phyloP scores from a whole-genome alignment of 2,888 invertebrate genomes.

The Drosophila kuntzei region DNA sequence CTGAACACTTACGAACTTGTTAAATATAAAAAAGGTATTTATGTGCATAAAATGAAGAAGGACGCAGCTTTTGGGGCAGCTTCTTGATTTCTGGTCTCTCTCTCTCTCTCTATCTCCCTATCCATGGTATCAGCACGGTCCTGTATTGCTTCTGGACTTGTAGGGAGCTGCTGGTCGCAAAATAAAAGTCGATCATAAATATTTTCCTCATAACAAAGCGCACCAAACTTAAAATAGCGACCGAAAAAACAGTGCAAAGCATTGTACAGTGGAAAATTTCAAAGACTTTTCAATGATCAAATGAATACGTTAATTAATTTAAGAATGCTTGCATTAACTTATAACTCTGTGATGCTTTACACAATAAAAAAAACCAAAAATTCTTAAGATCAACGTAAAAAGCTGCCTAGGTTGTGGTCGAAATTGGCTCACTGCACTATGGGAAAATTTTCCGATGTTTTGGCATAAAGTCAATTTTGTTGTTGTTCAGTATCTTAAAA shows the following conservation, averaged over 20 bases:
- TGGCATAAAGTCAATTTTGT: too few species aligned
- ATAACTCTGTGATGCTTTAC: neutral
- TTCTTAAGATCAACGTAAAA: neutral
- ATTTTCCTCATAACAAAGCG: conserved; percentile 66
- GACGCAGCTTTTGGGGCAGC: neutral
- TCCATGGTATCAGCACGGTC: neutral
- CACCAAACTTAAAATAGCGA: conserved; percentile 70
- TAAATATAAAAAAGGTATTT: conserved; percentile 2
- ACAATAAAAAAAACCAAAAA: neutral
- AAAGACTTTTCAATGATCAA: neutral
- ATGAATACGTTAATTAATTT: neutral
- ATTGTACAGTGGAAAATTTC: conserved; percentile 28
- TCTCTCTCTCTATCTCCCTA: neutral
- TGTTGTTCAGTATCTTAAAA: too few species aligned
- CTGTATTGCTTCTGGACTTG: conserved; percentile 34
- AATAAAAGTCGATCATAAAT: conserved; percentile 77
- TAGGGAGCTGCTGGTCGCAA: conserved; percentile 45
- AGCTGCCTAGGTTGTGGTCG: neutral
- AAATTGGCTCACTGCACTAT: conserved; percentile 33
- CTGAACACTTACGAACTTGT: conserved; percentile 37
- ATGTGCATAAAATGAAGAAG: neutral
- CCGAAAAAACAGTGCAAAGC: conserved; percentile 2
- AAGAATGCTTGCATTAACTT: neutral
- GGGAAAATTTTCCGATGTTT: too few species aligned
- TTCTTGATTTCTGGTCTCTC: neutral